Evolutionary conservation across 1,140 invertebrate genomes (phyloP).

Genomic region (Glossosoma conforme): DNA sequence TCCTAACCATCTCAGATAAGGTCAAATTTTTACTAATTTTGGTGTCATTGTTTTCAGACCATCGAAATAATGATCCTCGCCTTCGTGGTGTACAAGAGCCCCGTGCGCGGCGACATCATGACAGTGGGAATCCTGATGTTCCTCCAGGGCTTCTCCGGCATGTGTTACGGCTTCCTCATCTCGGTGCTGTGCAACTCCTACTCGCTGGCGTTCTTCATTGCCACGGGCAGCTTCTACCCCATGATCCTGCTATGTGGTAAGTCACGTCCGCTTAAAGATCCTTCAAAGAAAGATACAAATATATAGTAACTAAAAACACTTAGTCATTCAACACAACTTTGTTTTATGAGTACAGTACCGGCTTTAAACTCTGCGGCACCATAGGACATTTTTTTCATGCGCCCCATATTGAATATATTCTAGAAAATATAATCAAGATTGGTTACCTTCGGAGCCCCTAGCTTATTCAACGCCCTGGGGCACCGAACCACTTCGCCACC

Average conservation of each 20-base stretch:
- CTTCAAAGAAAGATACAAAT: too few species aligned
- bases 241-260: conserved; percentile 78
- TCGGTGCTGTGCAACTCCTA: conserved; percentile 74
- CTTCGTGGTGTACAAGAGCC: conserved; percentile 42
- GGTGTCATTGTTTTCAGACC: conserved; percentile 39
- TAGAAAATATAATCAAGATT: too few species aligned
- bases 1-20: too few species aligned
- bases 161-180: conserved; percentile 66
- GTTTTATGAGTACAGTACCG: neutral
- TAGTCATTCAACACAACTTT: neutral
- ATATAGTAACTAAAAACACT: too few species aligned
- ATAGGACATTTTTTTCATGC: too few species aligned
- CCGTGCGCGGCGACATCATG: conserved; percentile 40
- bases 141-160: conserved; percentile 49
- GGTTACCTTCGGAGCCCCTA: too few species aligned
- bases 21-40: too few species aligned
- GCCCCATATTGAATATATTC: too few species aligned
- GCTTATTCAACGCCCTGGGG: too few species aligned
- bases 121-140: conserved; percentile 40
- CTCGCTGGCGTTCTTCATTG: conserved; percentile 74
- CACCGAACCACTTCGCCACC: too few species aligned
- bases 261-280: conserved; percentile 36
- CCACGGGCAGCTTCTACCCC: conserved; percentile 83
- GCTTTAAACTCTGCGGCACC: too few species aligned
- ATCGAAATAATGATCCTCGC: conserved; percentile 43